Percentiles rank a stretch among this genome's conserved stretches.
phyloP scores from a whole-genome alignment of 1,140 invertebrate species.

The Meloidogyne chitwoodi region DNA sequence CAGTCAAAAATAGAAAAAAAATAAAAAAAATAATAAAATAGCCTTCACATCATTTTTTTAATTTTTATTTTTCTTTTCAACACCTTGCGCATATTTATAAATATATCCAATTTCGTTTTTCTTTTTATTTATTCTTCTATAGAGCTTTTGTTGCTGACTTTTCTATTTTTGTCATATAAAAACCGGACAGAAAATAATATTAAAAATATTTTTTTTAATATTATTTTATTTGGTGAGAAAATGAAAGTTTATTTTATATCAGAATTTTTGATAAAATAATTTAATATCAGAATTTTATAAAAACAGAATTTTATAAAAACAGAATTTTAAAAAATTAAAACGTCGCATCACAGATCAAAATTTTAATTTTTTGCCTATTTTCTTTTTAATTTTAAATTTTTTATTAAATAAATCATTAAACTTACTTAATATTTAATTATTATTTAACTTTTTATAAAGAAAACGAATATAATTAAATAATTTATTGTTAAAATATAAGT shows the following conservation, averaged over 20 bases:
- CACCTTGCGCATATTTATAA: neutral
- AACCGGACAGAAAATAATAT: neutral
- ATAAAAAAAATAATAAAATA: neutral
- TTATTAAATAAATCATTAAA: neutral
- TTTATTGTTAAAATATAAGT: neutral
- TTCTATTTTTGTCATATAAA: constrained; percentile 7
- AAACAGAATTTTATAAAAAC: no score
- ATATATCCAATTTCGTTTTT: neutral
- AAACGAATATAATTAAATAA: neutral
- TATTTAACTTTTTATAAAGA: neutral
- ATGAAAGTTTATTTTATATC: neutral
- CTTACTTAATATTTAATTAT: neutral
- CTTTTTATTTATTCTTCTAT: neutral
- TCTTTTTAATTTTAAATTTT: neutral
- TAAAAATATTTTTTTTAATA: neutral
- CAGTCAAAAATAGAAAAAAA: neutral
- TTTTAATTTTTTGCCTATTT: neutral
- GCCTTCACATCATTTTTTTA: neutral
- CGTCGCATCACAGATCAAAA: neutral
- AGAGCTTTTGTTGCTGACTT: constrained; percentile 3
- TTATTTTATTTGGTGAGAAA: neutral
- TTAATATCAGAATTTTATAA: no score
- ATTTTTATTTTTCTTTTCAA: neutral
- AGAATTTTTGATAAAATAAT: neutral
- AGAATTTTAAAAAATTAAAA: no score